phyloP scores from a whole-genome alignment of 2,888 invertebrate species.

The Eupithecia exiguata region DNA sequence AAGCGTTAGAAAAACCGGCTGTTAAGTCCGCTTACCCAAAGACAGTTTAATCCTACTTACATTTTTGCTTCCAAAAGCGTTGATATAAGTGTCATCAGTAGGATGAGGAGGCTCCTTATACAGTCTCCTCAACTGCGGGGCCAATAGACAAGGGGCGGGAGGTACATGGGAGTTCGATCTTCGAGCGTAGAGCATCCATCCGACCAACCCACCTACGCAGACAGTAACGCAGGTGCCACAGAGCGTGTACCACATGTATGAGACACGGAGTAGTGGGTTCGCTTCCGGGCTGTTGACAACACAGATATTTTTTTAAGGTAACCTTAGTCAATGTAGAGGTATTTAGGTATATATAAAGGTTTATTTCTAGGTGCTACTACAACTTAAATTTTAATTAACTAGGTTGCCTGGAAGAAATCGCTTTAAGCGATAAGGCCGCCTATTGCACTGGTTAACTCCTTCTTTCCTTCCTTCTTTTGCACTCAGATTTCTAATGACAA shows the following conservation, averaged over 20 bases:
- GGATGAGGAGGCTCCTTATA: constrained; percentile 78
- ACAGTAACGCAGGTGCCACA: constrained; percentile 68
- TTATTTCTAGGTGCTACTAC: no score
- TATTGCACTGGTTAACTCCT: no score
- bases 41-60: constrained; percentile 44
- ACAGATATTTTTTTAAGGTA: neutral
- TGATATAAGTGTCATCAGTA: constrained; percentile 70
- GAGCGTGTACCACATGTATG: constrained; percentile 91
- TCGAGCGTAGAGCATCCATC: constrained; percentile 60
- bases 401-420: no score
- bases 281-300: constrained; percentile 73
- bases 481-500: no score
- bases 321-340: neutral
- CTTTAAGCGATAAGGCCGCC: no score
- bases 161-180: constrained; percentile 64
- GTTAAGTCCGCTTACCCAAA: no score
- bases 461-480: no score
- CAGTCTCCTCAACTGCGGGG: constrained; percentile 87
- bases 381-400: no score
- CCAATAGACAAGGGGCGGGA: constrained; percentile 82
- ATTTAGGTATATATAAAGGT: no score
- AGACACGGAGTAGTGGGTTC: constrained; percentile 87
- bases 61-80: constrained; percentile 72
- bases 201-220: constrained; percentile 62
- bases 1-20: no score